Conservation (phyloP, 2,888 invertebrate species). For the Ptilodon capucinus region DNA sequence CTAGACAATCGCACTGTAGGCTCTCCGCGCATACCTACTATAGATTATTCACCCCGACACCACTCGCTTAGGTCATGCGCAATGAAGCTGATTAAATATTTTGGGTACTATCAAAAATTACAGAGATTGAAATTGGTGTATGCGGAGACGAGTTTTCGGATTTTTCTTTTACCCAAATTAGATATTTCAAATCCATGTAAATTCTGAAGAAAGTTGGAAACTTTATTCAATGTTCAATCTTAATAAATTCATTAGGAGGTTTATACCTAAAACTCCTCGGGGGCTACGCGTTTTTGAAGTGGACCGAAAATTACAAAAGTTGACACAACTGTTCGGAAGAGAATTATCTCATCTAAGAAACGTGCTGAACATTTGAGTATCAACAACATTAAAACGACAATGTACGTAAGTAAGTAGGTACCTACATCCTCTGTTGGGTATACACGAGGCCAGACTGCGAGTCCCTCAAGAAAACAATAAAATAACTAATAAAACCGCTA, state of each 20-base stretch:
- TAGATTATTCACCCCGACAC: slow-evolving; percentile 58
- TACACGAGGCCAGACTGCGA: slow-evolving; percentile 37
- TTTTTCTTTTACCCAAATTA: slow-evolving; percentile 3
- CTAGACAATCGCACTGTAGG: slow-evolving; percentile 34
- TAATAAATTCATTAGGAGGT: slow-evolving; percentile 13
- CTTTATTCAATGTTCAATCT: slow-evolving; percentile 1
- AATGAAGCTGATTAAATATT: slow-evolving; percentile 48
- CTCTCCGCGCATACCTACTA: slow-evolving; percentile 35
- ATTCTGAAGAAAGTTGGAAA: not conserved
- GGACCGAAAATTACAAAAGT: slow-evolving; percentile 3
- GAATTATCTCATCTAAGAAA: not conserved
- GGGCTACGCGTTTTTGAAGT: slow-evolving; percentile 10
- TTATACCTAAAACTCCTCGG: slow-evolving; percentile 10
- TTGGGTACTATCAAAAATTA: slow-evolving; percentile 47
- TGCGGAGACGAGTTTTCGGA: slow-evolving; percentile 4
- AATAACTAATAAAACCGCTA: slow-evolving; percentile 52
- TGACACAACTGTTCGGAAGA: not conserved
- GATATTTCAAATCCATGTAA: not conserved
- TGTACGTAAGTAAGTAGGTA: slow-evolving; percentile 7
- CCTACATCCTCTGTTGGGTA: slow-evolving; percentile 25
- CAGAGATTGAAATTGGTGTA: slow-evolving; percentile 16
- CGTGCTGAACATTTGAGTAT: not conserved
- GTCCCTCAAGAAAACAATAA: slow-evolving; percentile 48
- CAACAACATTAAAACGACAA: not conserved
- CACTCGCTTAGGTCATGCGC: slow-evolving; percentile 53